Percentiles rank a stretch among this genome's conserved stretches.
Conservation (phyloP, 2,113 vertebrate species). For the Upupa epops region DNA sequence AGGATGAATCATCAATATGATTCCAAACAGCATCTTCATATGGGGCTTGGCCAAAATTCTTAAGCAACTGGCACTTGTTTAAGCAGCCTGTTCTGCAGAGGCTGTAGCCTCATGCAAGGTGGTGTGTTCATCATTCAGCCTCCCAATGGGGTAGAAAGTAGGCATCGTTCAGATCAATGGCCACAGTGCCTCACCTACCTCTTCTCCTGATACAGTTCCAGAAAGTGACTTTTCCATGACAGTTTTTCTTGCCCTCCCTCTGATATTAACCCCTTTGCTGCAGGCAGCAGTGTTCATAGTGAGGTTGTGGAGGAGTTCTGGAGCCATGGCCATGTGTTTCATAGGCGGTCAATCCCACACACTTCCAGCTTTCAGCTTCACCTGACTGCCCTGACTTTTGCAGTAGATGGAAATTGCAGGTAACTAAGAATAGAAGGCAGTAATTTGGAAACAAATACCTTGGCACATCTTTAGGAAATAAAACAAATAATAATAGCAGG, state of each 20-base stretch:
- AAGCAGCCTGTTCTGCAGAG: neutral
- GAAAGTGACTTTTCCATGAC: neutral
- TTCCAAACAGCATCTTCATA: neutral
- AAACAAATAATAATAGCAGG: neutral
- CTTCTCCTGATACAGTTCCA: neutral
- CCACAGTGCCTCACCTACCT: neutral
- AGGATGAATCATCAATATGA: neutral
- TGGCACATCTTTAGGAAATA: neutral
- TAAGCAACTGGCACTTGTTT: neutral
- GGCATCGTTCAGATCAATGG: fast-evolving
- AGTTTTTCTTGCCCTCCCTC: neutral
- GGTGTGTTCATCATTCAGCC: neutral
- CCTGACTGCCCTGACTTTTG: slow-evolving; percentile 1
- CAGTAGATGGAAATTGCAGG: slow-evolving; percentile 21
- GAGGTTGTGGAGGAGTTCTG: neutral
- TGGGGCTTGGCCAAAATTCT: neutral
- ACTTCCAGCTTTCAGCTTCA: neutral
- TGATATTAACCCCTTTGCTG: neutral
- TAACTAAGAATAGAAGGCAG: slow-evolving; percentile 59
- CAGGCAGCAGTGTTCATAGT: neutral
- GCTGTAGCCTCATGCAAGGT: neutral
- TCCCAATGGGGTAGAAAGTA: neutral
- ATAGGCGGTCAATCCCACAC: neutral
- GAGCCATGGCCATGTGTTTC: neutral
- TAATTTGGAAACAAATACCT: slow-evolving; percentile 23